Evolutionary conservation across 2,888 invertebrate species (phyloP).

Genomic region (Mycogona germanica): DNA sequence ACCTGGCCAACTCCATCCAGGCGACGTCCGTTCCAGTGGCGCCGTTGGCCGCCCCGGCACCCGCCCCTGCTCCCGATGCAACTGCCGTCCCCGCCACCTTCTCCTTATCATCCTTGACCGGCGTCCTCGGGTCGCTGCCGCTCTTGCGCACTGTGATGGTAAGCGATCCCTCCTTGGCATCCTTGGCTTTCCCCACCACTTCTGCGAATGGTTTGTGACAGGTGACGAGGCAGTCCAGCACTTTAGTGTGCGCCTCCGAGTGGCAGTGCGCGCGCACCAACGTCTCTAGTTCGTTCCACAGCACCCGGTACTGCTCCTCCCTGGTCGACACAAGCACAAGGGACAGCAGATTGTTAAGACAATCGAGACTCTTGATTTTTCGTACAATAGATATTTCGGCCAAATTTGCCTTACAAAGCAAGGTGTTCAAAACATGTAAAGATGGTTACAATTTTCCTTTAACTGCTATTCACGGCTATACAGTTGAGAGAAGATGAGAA

Average conservation of each 20-base stretch:
- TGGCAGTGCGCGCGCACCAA: constrained; percentile 64
- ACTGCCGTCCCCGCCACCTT: too few relatives aligned
- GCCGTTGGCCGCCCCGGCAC: too few relatives aligned
- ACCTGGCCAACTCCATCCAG: constrained; percentile 33
- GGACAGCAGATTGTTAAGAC: too few relatives aligned
- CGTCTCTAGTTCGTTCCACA: constrained; percentile 82
- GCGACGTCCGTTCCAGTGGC: constrained; percentile 26
- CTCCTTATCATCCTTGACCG: constrained; percentile 17
- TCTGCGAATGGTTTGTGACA: constrained; percentile 50
- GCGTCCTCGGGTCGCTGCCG: constrained; percentile 2
- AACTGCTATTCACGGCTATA: too few relatives aligned
- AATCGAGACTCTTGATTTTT: too few relatives aligned
- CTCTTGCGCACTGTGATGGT: constrained; percentile 8
- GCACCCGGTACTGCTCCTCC: constrained; percentile 80
- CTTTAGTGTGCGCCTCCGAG: constrained; percentile 60
- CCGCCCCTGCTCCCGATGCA: too few relatives aligned
- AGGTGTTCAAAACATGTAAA: too few relatives aligned
- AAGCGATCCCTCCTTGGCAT: neutral
- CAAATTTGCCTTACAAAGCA: too few relatives aligned
- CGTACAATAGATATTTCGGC: too few relatives aligned
- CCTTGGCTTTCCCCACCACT: constrained; percentile 42
- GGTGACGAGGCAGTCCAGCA: constrained; percentile 69
- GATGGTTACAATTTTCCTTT: too few relatives aligned
- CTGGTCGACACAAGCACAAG: constrained; percentile 28
- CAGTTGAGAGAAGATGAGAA: too few relatives aligned